Conservation (phyloP, 2,797 vertebrate species). For the Channa striata region DNA sequence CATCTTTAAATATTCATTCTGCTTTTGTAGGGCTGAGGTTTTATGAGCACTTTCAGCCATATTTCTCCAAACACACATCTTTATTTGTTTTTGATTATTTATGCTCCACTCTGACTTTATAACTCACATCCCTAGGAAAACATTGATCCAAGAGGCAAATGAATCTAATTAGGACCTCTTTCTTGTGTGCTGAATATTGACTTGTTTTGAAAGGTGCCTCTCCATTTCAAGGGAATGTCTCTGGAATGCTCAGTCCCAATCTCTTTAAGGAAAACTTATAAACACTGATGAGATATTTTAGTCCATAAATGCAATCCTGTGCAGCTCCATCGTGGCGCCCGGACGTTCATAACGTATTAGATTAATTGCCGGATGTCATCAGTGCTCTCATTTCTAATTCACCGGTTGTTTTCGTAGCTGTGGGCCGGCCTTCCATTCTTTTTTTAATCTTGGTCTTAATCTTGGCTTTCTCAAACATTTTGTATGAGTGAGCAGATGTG, state of each 20-base stretch:
- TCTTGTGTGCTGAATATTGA: constrained; percentile 86
- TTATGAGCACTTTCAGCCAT: constrained; percentile 84
- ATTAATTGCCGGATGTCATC: constrained; percentile 79
- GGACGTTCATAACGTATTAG: constrained; percentile 72
- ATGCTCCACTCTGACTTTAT: constrained; percentile 85
- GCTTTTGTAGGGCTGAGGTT: constrained; percentile 78
- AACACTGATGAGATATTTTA: constrained; percentile 82
- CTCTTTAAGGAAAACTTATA: constrained; percentile 81
- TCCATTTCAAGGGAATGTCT: constrained; percentile 83
- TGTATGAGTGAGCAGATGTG: constrained; percentile 17
- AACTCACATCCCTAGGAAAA: constrained; percentile 86
- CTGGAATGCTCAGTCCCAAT: constrained; percentile 77
- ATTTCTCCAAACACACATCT: constrained; percentile 87
- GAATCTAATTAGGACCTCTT: constrained; percentile 88
- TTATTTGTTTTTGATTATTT: constrained; percentile 90
- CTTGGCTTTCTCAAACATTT: constrained; percentile 20
- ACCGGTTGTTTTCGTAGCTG: constrained; percentile 58
- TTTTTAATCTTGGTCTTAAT: constrained; percentile 16
- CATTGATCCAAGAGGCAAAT: constrained; percentile 87
- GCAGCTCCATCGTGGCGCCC: constrained; percentile 72
- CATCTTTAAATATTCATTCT: constrained; percentile 90
- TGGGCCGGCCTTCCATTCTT: constrained; percentile 32
- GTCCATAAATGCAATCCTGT: constrained; percentile 72
- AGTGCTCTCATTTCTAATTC: constrained; percentile 67
- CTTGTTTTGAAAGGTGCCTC: constrained; percentile 87